These are phyloP conservation scores for Scotopteryx bipunctaria DNA, from an alignment of 2,888 invertebrate genomes.

Conservation along the genomic window DNA sequence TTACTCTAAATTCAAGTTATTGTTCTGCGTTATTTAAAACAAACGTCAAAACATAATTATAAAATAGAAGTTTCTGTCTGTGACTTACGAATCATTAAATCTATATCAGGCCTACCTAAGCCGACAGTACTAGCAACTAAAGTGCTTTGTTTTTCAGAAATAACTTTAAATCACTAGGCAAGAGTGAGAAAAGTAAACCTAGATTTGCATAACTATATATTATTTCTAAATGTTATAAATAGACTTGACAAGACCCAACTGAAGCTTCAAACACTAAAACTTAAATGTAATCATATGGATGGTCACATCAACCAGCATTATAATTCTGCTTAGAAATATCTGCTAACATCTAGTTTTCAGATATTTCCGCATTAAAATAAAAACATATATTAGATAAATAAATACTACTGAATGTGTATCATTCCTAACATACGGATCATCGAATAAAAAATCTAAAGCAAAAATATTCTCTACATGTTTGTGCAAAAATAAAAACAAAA, in stretches of 20 bases:
- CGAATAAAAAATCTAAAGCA: slow-evolving; percentile 23
- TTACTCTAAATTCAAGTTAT: slow-evolving; percentile 32
- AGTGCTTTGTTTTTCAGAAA: slow-evolving; percentile 3
- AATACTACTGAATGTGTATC: slow-evolving; percentile 9
- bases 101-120: slow-evolving; percentile 17
- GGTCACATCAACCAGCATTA: slow-evolving; percentile 79
- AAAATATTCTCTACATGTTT: slow-evolving; percentile 22
- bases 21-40: slow-evolving; percentile 31
- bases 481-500: slow-evolving; percentile 27
- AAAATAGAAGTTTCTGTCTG: slow-evolving; percentile 20
- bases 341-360: slow-evolving; percentile 23
- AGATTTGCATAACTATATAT: slow-evolving; percentile 8
- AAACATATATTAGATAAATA: slow-evolving; percentile 5
- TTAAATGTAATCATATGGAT: slow-evolving; percentile 53
- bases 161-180: slow-evolving; percentile 3
- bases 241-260: slow-evolving; percentile 19
- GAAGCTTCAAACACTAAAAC: slow-evolving; percentile 28
- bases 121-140: slow-evolving; percentile 14
- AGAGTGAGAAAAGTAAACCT: slow-evolving; percentile 15
- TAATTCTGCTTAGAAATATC: slow-evolving; percentile 15
- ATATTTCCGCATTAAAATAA: slow-evolving; percentile 5
- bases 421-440: slow-evolving; percentile 5
- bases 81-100: slow-evolving; percentile 15
- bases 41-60: slow-evolving; percentile 19
- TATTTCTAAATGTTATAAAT: slow-evolving; percentile 9